Evolutionary conservation across 2,797 vertebrate species (phyloP), one percentile per base, ranked within the genome.

Genomic region (Nasua narica): DNA sequence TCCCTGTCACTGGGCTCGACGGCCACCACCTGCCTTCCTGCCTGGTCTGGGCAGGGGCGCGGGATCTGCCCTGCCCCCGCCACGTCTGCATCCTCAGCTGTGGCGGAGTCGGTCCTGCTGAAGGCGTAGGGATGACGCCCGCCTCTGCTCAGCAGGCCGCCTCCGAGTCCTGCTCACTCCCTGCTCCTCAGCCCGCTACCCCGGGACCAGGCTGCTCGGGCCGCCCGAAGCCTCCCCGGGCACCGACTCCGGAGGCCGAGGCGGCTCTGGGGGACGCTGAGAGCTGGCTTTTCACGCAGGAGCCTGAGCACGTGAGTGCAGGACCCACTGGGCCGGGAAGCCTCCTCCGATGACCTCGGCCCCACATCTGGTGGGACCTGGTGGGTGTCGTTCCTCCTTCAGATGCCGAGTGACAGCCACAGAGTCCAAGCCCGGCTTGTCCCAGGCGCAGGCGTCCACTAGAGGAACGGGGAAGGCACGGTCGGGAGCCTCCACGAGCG

Each of bases 401-500:
- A 99, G 98, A 98, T 98, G 99, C 52, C 93, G 67, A 58, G 99
- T 96, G 0, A 98, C 40, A 15, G 27, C 14, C 67, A 5, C 40
- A 15, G 40, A 43, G 25, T 69, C 67, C 35, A 69, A 12, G 35
- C 62, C 67, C 10, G 9, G 67, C 67, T 69, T 1, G 4, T 23
- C 35, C 62, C 25, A 0, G 15, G 62, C 3, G 7, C 15, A 16
- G 32, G 62, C 7, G 1, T 29, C 58, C 2, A 4, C 58, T 60
- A 65, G 62, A n/a, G 62, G 32, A n/a, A 65, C 0, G 1, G 7
- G 32, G 15, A 18, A n/a, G 62, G 32, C 15, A 7, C 32, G 29
- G 32, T 65, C 15, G 7, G 32, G 14, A 58, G 62, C 16, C 32
- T 65, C 62, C 3, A 65, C 32, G 15, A 8, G 32, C 16, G 62